Evolutionary conservation across 2,113 vertebrate species (phyloP), one percentile per base, ranked within the genome.

Genomic region (Callithrix jacchus): DNA sequence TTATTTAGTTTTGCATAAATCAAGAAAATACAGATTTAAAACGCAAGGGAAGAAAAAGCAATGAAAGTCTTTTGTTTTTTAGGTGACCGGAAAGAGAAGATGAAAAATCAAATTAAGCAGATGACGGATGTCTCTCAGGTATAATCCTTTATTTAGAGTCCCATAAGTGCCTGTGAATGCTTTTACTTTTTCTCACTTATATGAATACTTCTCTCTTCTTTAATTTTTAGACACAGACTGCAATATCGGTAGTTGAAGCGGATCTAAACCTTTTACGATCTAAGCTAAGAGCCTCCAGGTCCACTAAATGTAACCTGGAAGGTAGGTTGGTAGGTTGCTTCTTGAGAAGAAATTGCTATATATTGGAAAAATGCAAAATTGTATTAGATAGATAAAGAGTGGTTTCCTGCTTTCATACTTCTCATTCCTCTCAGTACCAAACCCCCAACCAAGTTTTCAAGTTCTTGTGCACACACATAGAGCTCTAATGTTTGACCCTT

Each of bases 101-200:
- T 99, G 97, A 99, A 99, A 97, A 97, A 95, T 96, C 98, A 99
- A 68, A 99, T 99, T 85, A 99, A 99, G 97, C 99, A 99, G 97
- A 99, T 99, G 99, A 99, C 99, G 99, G 99, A 99, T 88, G 98
- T 99, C 79, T 99, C 99, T 70, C 98, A 99, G 99, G 99, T 99
- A 99, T 94, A 96, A 79, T 47, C 83, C 30, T 92, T 84, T 95
- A n/a, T 66, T n/a, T 76, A 32, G 96, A 88, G 73, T 52, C 37
- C 68, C 5, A 0, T 14, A 42, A 93, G 70, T 81, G 20, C 30
- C 56, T 35, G 0, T 0, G 77, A 82, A 56, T 87, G 5, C 61
- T 35, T 37, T 97, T 88, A 32, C 11, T 71, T 0, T 70, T 13
- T 27, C 49, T 96, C 13, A 5, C n/a, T 95, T 61, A 4, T 58